Conservation (phyloP, 2,797 vertebrate genomes). For the Phataginus tricuspis region DNA sequence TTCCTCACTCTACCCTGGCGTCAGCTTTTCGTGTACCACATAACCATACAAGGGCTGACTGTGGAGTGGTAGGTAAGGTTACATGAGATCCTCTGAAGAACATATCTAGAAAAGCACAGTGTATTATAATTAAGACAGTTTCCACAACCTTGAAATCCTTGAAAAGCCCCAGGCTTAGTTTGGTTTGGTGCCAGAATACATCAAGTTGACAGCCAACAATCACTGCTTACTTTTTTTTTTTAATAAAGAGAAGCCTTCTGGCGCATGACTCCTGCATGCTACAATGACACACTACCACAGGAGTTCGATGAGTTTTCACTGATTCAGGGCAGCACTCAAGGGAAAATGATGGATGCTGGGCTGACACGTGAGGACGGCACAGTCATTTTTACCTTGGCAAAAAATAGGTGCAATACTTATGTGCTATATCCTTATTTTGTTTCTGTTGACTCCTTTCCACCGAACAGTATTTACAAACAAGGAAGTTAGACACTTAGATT, state of each 20-base stretch:
- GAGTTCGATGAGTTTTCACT: constrained; percentile 26
- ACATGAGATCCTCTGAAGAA: constrained; percentile 40
- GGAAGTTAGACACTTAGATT: too few relatives aligned
- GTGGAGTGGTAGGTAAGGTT: neutral
- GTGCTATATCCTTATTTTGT: too few relatives aligned
- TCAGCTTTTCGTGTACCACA: neutral
- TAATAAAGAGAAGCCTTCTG: constrained; percentile 51
- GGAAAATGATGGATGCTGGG: neutral
- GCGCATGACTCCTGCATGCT: neutral
- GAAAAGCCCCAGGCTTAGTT: constrained; percentile 62
- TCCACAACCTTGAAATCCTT: constrained; percentile 57
- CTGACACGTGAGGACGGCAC: neutral
- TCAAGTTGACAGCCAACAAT: constrained; percentile 66
- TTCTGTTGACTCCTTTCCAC: too few relatives aligned
- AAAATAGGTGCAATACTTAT: neutral
- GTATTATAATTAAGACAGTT: constrained; percentile 69
- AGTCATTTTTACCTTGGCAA: neutral
- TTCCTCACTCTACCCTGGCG: neutral
- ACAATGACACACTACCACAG: constrained; percentile 44
- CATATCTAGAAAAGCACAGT: neutral
- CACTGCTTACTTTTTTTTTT: constrained; percentile 1
- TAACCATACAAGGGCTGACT: neutral
- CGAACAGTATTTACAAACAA: too few relatives aligned
- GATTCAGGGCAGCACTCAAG: constrained; percentile 44
- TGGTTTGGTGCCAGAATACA: constrained; percentile 65